Conservation (phyloP, 1,140 invertebrate species). For the Homalodisca vitripennis region DNA sequence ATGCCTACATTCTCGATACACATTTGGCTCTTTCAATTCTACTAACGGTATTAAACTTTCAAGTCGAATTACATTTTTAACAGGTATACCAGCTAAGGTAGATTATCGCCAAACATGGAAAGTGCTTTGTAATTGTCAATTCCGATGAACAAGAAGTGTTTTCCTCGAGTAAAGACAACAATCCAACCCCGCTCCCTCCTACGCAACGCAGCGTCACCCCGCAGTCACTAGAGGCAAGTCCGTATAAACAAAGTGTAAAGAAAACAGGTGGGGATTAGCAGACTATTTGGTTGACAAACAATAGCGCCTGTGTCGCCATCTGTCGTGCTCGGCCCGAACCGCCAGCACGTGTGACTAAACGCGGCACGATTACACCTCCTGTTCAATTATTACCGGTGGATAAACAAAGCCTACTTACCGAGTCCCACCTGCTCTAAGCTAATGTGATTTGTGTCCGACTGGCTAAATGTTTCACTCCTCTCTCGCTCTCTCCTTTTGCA, state of each 20-base stretch:
- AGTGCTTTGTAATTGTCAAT: background rate
- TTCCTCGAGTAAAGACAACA: conserved; percentile 15
- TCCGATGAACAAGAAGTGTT: conserved; percentile 1
- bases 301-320: background rate
- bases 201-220: background rate
- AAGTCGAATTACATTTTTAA: too few species aligned
- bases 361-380: background rate
- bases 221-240: background rate
- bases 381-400: conserved; percentile 14
- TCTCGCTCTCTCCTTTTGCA: too few species aligned
- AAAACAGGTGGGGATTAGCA: conserved; percentile 13
- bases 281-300: background rate
- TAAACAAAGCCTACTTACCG: conserved; percentile 21
- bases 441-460: conserved; percentile 16
- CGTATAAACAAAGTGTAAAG: conserved; percentile 3
- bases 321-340: background rate
- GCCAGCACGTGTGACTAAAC: background rate
- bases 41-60: too few species aligned
- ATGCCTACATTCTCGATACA: too few species aligned
- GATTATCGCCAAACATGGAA: background rate
- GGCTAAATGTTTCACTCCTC: conserved; percentile 12
- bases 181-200: background rate
- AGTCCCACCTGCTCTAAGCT: conserved; percentile 21
- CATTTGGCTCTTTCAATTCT: too few species aligned
- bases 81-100: too few species aligned